A percentile compares a stretch with the other conserved stretches of the same genome.
phyloP scores from a whole-genome alignment of 2,797 vertebrate species.

The Triplophysa bombifrons region DNA sequence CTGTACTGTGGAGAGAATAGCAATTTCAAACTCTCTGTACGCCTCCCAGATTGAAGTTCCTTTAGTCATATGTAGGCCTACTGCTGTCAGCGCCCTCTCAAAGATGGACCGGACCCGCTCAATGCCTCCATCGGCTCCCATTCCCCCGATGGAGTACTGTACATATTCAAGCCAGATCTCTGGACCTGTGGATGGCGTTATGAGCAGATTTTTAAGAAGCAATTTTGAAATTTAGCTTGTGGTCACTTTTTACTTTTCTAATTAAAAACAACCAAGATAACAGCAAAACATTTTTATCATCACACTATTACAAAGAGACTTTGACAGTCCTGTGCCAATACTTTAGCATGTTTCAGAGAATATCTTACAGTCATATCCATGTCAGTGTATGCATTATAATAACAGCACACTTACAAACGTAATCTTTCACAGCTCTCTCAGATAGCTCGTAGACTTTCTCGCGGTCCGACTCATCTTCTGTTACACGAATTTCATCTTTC shows the following conservation, averaged over 20 bases:
- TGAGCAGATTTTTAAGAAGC: background rate
- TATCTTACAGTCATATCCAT: background rate
- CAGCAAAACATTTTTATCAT: background rate
- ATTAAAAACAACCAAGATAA: background rate
- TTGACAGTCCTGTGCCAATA: no score
- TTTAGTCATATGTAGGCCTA: constrained; percentile 93
- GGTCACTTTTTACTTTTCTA: no score
- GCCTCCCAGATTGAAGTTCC: constrained; percentile 93
- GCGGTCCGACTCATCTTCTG: constrained; percentile 80
- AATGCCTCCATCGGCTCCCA: constrained; percentile 89
- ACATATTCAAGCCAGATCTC: constrained; percentile 97
- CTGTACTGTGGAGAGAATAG: constrained; percentile 89
- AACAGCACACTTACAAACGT: constrained; percentile 86
- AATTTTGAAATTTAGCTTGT: background rate
- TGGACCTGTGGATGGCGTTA: constrained; percentile 78
- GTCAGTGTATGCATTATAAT: background rate
- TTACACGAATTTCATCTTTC: constrained; percentile 92
- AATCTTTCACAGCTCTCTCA: constrained; percentile 91
- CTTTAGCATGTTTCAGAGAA: no score
- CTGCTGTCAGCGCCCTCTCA: constrained; percentile 88
- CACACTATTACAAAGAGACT: background rate
- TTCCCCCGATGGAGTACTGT: constrained; percentile 95
- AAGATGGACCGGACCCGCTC: constrained; percentile 89
- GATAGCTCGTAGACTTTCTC: constrained; percentile 93
- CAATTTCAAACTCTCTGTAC: constrained; percentile 95